Percentiles rank a stretch among this genome's conserved stretches.
Conservation (phyloP, 2,888 invertebrate species). For the Pseudeuparius sepicola region DNA sequence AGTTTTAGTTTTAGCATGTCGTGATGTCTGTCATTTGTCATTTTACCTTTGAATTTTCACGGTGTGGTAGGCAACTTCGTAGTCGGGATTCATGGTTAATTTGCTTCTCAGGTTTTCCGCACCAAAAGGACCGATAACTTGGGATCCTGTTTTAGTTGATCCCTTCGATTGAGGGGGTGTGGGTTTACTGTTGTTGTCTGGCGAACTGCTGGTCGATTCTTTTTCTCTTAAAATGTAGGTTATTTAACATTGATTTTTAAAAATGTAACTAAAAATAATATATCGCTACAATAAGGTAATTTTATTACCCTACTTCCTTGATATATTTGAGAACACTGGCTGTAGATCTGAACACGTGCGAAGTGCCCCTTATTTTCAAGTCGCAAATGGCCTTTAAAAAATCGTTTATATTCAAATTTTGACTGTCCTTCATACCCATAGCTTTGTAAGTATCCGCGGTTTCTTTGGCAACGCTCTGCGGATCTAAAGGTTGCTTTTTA, state of each 20-base stretch:
- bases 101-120: slow-evolving; percentile 20
- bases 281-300: slow-evolving; percentile 9
- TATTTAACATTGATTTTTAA: too few relatives aligned
- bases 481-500: slow-evolving; percentile 45
- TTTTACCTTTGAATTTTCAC: slow-evolving; percentile 46
- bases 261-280: too few relatives aligned
- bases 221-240: too few relatives aligned
- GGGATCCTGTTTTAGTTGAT: too few relatives aligned
- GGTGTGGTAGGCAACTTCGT: slow-evolving; percentile 47
- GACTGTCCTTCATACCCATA: slow-evolving; percentile 26
- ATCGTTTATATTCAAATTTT: slow-evolving; percentile 34
- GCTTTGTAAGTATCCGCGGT: slow-evolving; percentile 35
- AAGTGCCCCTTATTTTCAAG: slow-evolving; percentile 56
- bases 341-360: slow-evolving; percentile 52
- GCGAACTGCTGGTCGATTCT: too few relatives aligned
- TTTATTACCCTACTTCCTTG: slow-evolving; percentile 22
- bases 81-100: slow-evolving; percentile 26
- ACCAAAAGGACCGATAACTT: slow-evolving; percentile 2
- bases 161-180: not conserved
- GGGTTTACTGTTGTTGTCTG: not conserved
- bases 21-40: too few relatives aligned
- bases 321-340: slow-evolving; percentile 34
- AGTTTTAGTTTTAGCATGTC: too few relatives aligned
- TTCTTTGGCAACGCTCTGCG: slow-evolving; percentile 46
- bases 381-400: slow-evolving; percentile 58